These are phyloP conservation scores for Lepidocolaptes lacrymiger DNA, from an alignment of 2,797 vertebrate species.

Conservation along the genomic window DNA sequence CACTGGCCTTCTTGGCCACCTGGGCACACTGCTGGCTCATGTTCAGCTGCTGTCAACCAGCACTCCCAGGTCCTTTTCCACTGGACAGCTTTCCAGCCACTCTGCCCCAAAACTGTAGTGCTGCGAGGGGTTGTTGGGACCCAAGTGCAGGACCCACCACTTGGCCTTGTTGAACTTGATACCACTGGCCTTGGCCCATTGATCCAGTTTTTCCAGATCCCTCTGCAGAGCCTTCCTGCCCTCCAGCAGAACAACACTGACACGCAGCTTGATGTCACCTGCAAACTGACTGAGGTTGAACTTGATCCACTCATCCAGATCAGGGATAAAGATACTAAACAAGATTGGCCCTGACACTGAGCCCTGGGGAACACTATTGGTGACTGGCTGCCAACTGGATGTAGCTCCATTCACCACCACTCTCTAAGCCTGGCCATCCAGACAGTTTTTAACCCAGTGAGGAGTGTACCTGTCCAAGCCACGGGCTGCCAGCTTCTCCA, in stretches of 20 bases:
- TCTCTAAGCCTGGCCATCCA: background rate
- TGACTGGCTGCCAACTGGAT: background rate
- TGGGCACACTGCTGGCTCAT: background rate
- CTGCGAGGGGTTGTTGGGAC: background rate
- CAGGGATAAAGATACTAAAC: background rate
- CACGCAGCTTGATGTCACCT: background rate
- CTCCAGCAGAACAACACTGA: background rate
- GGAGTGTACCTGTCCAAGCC: background rate
- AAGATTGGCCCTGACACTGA: too few species aligned
- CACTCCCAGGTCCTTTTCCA: fast-evolving
- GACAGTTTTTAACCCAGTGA: background rate
- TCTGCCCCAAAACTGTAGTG: background rate
- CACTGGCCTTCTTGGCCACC: fast-evolving
- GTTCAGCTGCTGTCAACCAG: background rate
- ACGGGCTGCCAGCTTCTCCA: background rate
- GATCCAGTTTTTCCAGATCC: background rate
- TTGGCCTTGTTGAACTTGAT: background rate
- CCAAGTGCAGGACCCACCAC: fast-evolving
- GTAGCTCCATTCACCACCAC: background rate
- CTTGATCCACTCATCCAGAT: background rate
- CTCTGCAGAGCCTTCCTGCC: background rate
- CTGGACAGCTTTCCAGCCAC: fast-evolving
- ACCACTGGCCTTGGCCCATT: background rate
- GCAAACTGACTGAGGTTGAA: fast-evolving
- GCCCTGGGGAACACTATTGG: background rate